Conservation (phyloP, 2,888 invertebrate species). For the Calliopum simillimum region DNA sequence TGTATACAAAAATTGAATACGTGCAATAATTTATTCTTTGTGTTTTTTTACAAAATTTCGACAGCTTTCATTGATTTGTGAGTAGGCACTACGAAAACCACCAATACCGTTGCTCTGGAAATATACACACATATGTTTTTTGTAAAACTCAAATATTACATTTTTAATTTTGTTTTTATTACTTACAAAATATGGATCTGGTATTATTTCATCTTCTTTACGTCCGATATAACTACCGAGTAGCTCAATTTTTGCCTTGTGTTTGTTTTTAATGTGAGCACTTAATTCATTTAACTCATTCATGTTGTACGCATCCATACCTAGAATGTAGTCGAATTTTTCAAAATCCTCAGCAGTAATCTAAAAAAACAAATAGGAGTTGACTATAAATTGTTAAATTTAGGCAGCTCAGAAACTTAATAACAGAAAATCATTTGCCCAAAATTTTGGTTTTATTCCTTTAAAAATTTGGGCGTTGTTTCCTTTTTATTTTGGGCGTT, state of each 20-base stretch:
- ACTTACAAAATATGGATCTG: constrained; percentile 91
- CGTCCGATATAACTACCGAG: constrained; percentile 86
- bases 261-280: constrained; percentile 62
- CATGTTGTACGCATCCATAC: constrained; percentile 92
- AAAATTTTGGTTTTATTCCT: too few species aligned
- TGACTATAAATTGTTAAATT: too few species aligned
- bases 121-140: not conserved
- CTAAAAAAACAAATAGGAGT: constrained; percentile 67
- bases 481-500: too few species aligned
- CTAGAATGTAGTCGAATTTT: constrained; percentile 88
- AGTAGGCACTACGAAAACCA: constrained; percentile 55
- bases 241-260: constrained; percentile 77
- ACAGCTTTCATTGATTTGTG: constrained; percentile 57
- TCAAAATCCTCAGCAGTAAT: constrained; percentile 79
- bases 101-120: constrained; percentile 56
- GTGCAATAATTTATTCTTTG: constrained; percentile 11
- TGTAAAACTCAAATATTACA: not conserved
- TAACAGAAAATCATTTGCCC: too few species aligned
- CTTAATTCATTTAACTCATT: constrained; percentile 70
- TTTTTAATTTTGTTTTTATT: not conserved
- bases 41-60: constrained; percentile 48
- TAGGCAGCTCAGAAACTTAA: too few species aligned
- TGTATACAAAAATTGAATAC: not conserved
- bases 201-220: constrained; percentile 78
- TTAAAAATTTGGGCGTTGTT: too few species aligned